Conservation (phyloP, 2,113 vertebrate species). For the Emydura subglobosa region DNA sequence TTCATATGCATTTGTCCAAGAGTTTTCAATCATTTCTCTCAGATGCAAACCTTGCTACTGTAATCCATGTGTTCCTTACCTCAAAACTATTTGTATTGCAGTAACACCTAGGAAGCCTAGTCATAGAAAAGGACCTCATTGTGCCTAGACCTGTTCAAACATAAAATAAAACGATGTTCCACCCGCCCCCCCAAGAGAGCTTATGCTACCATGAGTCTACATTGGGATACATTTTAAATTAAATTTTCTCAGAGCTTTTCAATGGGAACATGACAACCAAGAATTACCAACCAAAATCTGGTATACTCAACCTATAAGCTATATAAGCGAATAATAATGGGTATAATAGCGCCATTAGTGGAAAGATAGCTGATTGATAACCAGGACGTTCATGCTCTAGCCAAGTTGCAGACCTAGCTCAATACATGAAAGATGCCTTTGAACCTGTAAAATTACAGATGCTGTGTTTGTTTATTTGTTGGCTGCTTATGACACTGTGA, state of each 20-base stretch:
- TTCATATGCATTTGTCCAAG: not conserved
- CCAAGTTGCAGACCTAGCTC: not conserved
- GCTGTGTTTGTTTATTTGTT: not conserved
- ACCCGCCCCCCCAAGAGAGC: not conserved
- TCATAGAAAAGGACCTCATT: not conserved
- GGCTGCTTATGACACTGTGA: not conserved
- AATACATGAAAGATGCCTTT: not conserved
- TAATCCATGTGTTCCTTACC: not conserved
- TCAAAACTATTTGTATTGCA: not conserved
- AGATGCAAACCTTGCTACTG: not conserved
- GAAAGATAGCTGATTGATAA: not conserved
- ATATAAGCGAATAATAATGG: not conserved
- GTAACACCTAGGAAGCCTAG: not conserved
- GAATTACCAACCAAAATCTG: not conserved
- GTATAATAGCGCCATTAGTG: not conserved
- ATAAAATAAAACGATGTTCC: not conserved
- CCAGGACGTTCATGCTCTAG: not conserved
- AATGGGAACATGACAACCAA: not conserved
- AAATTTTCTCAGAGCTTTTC: accelerated
- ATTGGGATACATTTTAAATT: not conserved
- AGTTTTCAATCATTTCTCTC: not conserved
- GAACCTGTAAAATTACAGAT: not conserved
- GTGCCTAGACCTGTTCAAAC: too few species aligned
- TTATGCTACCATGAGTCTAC: not conserved
- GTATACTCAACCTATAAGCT: not conserved